Evolutionary conservation across 1,140 invertebrate species (phyloP).

Genomic region (Brachionus angularis): DNA sequence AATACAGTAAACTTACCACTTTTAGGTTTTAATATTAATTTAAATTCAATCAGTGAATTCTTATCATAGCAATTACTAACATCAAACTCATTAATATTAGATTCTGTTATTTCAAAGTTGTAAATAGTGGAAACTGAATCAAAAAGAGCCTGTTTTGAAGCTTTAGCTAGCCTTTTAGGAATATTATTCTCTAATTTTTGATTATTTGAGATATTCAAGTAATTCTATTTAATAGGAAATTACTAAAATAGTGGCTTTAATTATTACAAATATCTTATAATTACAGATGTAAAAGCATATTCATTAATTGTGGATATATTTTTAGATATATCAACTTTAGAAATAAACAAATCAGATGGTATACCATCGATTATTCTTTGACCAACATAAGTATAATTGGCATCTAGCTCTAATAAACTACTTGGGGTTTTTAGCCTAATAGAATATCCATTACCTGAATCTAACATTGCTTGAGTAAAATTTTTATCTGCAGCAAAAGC

Average conservation of each 20-base stretch:
- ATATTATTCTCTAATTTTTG: constrained; percentile 9
- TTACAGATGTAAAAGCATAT: constrained; percentile 5
- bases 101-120: constrained; percentile 24
- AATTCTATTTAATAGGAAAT: too few relatives aligned
- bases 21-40: neutral
- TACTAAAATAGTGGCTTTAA: too few relatives aligned
- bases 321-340: neutral
- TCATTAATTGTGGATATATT: constrained; percentile 12
- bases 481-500: constrained; percentile 7
- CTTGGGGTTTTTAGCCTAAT: constrained; percentile 13
- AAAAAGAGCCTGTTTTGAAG: neutral
- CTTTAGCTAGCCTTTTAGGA: constrained; percentile 15
- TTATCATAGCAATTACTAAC: neutral
- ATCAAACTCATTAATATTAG: constrained; percentile 12
- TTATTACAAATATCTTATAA: too few relatives aligned
- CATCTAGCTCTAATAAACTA: constrained; percentile 20
- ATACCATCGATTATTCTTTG: constrained; percentile 16
- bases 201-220: neutral
- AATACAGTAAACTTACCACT: neutral
- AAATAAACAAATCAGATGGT: neutral
- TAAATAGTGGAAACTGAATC: constrained; percentile 25
- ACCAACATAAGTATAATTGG: constrained; percentile 15
- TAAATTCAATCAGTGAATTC: constrained; percentile 18
- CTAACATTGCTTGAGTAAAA: constrained; percentile 16
- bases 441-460: constrained; percentile 7